Evolutionary conservation across 2,888 invertebrate genomes (phyloP).

Genomic region (Cyrtodaria siliqua): DNA sequence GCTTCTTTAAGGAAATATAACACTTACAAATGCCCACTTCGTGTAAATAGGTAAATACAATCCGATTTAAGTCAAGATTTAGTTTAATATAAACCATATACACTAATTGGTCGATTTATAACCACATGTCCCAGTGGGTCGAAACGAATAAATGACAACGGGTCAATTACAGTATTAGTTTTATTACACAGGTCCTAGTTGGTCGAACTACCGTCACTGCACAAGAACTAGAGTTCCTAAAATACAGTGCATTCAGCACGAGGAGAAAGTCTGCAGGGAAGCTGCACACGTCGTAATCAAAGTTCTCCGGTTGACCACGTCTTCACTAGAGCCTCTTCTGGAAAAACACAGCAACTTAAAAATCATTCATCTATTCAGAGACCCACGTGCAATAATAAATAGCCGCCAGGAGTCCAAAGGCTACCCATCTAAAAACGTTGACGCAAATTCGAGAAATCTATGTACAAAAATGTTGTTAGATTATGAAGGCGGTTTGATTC

Average conservation of each 20-base stretch:
- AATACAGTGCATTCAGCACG: slow-evolving; percentile 20
- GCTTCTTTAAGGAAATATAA: no score
- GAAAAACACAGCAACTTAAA: slow-evolving; percentile 33
- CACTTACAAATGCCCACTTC: no score
- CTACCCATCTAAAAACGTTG: slow-evolving; percentile 40
- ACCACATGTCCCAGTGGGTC: no score
- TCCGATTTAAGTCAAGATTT: no score
- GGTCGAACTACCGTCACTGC: slow-evolving; percentile 36
- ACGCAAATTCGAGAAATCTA: slow-evolving; percentile 25
- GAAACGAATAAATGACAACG: no score
- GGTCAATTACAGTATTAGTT: no score
- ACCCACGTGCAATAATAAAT: slow-evolving; percentile 53
- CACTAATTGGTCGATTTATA: no score
- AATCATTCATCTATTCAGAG: slow-evolving; percentile 50
- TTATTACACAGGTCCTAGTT: slow-evolving; percentile 37
- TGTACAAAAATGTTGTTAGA: slow-evolving; percentile 50
- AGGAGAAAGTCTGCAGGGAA: slow-evolving; percentile 32
- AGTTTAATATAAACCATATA: no score
- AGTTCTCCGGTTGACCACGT: slow-evolving; percentile 48
- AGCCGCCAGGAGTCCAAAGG: slow-evolving; percentile 48
- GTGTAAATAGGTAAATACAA: no score
- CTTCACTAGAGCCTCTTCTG: slow-evolving; percentile 34
- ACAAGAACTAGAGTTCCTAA: slow-evolving; percentile 20
- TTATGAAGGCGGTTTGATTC: slow-evolving; percentile 23
- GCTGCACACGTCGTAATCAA: slow-evolving; percentile 44